A percentile compares a stretch with the other conserved stretches of the same genome.
phyloP scores from a whole-genome alignment of 2,888 invertebrate genomes.

The Thyatira batis region DNA sequence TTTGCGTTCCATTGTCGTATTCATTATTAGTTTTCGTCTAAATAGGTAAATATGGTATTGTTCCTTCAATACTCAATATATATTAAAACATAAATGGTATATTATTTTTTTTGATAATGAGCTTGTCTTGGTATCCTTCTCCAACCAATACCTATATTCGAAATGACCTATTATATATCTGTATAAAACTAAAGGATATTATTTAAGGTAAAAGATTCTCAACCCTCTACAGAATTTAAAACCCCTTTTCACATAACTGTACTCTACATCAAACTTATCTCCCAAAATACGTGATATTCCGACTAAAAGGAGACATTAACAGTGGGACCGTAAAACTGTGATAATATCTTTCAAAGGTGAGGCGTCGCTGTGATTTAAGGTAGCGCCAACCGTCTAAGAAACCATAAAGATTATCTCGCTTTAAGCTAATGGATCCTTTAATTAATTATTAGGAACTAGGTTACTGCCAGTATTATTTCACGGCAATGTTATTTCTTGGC shows the following conservation, averaged over 20 bases:
- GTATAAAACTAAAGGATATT: too few relatives aligned
- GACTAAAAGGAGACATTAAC: slow-evolving; percentile 53
- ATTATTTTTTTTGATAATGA: too few relatives aligned
- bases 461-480: slow-evolving; percentile 20
- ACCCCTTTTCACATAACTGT: slow-evolving; percentile 38
- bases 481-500: slow-evolving; percentile 19
- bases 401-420: slow-evolving; percentile 70
- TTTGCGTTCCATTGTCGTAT: too few relatives aligned
- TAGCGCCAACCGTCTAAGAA: slow-evolving; percentile 49
- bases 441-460: slow-evolving; percentile 68
- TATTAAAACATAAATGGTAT: too few relatives aligned
- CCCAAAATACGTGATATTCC: slow-evolving; percentile 51
- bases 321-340: slow-evolving; percentile 38
- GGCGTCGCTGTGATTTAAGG: slow-evolving; percentile 52
- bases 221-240: slow-evolving; percentile 28
- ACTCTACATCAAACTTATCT: slow-evolving; percentile 48
- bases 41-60: too few relatives aligned
- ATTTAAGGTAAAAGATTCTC: too few relatives aligned
- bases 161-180: too few relatives aligned
- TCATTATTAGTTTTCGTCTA: too few relatives aligned
- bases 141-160: too few relatives aligned
- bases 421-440: slow-evolving; percentile 60
- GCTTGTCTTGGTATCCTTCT: too few relatives aligned
- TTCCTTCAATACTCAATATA: too few relatives aligned
- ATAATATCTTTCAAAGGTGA: slow-evolving; percentile 36